These are phyloP conservation scores for Meteorus colon DNA, from an alignment of 2,888 invertebrate genomes.

Conservation along the genomic window DNA sequence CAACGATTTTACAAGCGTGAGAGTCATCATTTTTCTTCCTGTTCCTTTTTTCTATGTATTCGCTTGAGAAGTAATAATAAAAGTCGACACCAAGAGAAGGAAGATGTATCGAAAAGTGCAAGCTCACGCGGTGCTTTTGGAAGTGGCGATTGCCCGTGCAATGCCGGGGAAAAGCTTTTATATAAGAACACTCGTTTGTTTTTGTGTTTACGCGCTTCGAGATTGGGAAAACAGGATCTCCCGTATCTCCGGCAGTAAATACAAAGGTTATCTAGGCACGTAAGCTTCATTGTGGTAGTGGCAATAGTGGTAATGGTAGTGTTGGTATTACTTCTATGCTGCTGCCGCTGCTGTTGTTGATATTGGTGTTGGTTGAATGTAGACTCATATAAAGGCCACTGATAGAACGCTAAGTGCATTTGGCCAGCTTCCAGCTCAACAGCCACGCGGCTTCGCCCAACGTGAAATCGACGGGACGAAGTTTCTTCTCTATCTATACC, in stretches of 20 bases:
- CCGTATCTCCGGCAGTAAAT: slow-evolving; percentile 61
- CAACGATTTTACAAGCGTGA: slow-evolving; percentile 18
- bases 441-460: slow-evolving; percentile 55
- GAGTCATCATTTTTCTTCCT: not conserved
- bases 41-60: not conserved
- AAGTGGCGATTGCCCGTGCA: slow-evolving; percentile 43
- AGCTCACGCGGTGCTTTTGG: slow-evolving; percentile 26
- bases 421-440: slow-evolving; percentile 66
- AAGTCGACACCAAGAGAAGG: not conserved
- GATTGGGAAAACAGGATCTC: slow-evolving; percentile 54
- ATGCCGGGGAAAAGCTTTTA: slow-evolving; percentile 41
- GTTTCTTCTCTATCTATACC: not conserved
- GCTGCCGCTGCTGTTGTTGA: slow-evolving; percentile 15
- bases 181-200: slow-evolving; percentile 51
- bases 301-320: slow-evolving; percentile 8
- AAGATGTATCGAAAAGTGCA: slow-evolving; percentile 32
- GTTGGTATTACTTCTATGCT: not conserved
- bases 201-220: slow-evolving; percentile 51
- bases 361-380: slow-evolving; percentile 28
- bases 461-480: slow-evolving; percentile 54
- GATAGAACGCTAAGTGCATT: slow-evolving; percentile 70
- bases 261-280: slow-evolving; percentile 57
- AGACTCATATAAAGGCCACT: slow-evolving; percentile 55
- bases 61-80: slow-evolving; percentile 12
- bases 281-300: slow-evolving; percentile 21